Evolutionary conservation across 1,140 invertebrate species (phyloP), one percentile per base, ranked within the genome.

Genomic region (Ips typographus): DNA sequence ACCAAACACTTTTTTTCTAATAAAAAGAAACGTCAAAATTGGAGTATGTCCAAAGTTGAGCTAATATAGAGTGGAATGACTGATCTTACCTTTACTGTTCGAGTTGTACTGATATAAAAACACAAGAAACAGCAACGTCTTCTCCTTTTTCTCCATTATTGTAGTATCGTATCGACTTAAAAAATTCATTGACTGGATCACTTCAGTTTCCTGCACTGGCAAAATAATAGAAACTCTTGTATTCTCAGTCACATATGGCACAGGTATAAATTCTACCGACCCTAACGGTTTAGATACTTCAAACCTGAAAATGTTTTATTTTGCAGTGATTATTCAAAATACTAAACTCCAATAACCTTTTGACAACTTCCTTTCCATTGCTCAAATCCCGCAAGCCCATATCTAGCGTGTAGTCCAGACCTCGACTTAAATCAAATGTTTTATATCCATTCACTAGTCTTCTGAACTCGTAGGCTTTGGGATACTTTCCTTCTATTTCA

Each of bases 201-300:
- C 83, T 68, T 87, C 85, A 2, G 77, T 74, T 36, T 82, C 81
- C 71, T 84, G 81, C 0, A 92, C 80, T 1, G 88, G 87, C 42
- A 96, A 75, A 68, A 96, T 78, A 62, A 96, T 82, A 72, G 89
- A 88, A 1, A 97, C 86, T 72, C 91, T 82, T 2, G 89, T 88
- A 77, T 90, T 94, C 84, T 97, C 95, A 0, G 93, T 97, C 2
- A 96, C 94, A 80, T 95, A 96, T 1, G 94, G 93, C 77, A 94
- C 91, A 2, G 91, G 87, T 4, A 96, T 84, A 49, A 96, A 87
- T 81, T 96, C 92, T 2, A 94, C 89, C 76, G 90, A 88, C 38
- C 92, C 91, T 53, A 97, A 79, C 1, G 92, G 90, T 73, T 95
- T 91, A 57, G 89, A 87, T 41, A 89, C 85, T 83, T 93, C 86